Percentiles rank a stretch among this genome's conserved stretches.
phyloP scores from a whole-genome alignment of 2,888 invertebrate genomes.

The Gymnosoma rotundatum region DNA sequence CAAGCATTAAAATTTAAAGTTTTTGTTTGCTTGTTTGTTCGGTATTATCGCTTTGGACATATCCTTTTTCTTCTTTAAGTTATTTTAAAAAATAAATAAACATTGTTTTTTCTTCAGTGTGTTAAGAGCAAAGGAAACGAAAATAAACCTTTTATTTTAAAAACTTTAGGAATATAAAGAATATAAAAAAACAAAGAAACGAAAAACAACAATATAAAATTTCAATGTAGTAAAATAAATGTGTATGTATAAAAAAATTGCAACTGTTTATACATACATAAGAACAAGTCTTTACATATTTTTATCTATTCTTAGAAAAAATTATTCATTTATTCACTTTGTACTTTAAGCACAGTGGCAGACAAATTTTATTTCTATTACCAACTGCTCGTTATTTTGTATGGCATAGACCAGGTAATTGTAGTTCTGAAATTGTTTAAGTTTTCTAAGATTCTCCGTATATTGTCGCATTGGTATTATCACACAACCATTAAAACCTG shows the following conservation, averaged over 20 bases:
- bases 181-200: neutral
- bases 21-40: too few species aligned
- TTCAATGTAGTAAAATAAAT: slow-evolving; percentile 13
- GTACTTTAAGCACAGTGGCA: neutral
- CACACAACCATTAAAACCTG: too few species aligned
- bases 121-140: slow-evolving; percentile 18
- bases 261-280: neutral
- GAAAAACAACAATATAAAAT: slow-evolving; percentile 9
- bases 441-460: too few species aligned
- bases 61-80: neutral
- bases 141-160: neutral
- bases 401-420: too few species aligned
- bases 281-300: slow-evolving; percentile 27
- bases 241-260: slow-evolving; percentile 8
- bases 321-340: too few species aligned
- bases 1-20: too few species aligned
- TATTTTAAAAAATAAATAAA: neutral
- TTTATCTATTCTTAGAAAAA: slow-evolving; percentile 1
- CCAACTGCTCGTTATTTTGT: too few species aligned
- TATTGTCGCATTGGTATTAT: too few species aligned
- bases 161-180: neutral
- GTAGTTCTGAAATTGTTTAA: too few species aligned
- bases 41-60: too few species aligned
- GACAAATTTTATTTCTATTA: slow-evolving; percentile 11
- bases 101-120: slow-evolving; percentile 6